phyloP scores from a whole-genome alignment of 2,797 vertebrate species.

The Choloepus didactylus region DNA sequence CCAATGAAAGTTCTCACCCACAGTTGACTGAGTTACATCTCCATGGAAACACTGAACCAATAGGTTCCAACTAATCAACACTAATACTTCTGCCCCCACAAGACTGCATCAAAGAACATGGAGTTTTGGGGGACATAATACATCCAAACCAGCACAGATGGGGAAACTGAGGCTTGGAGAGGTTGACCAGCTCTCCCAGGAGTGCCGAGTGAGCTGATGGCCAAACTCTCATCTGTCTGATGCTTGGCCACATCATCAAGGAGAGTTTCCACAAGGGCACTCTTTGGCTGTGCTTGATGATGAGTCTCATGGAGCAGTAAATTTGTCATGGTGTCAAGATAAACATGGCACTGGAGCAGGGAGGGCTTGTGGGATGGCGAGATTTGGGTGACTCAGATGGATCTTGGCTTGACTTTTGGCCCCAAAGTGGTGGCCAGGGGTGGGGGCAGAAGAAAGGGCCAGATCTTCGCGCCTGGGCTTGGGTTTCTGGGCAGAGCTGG shows the following conservation, averaged over 20 bases:
- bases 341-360: not conserved
- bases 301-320: not conserved
- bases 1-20: too few species aligned
- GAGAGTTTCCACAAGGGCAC: too few species aligned
- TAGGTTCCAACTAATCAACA: too few species aligned
- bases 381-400: not conserved
- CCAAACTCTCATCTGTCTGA: not conserved
- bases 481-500: not conserved
- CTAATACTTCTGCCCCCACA: too few species aligned
- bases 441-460: not conserved
- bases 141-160: not conserved
- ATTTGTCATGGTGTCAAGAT: not conserved
- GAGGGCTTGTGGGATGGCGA: not conserved
- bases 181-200: not conserved
- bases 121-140: too few species aligned
- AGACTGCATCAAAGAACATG: too few species aligned
- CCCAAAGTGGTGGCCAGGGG: not conserved
- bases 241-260: fast-evolving
- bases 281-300: not conserved
- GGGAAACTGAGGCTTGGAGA: not conserved
- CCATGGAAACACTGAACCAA: too few species aligned
- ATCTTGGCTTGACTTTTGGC: not conserved
- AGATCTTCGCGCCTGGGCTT: not conserved
- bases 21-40: too few species aligned
- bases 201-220: not conserved